A percentile compares a stretch with the other conserved stretches of the same genome.
phyloP scores from a whole-genome alignment of 2,113 vertebrate genomes.

The Calyptomena viridis region DNA sequence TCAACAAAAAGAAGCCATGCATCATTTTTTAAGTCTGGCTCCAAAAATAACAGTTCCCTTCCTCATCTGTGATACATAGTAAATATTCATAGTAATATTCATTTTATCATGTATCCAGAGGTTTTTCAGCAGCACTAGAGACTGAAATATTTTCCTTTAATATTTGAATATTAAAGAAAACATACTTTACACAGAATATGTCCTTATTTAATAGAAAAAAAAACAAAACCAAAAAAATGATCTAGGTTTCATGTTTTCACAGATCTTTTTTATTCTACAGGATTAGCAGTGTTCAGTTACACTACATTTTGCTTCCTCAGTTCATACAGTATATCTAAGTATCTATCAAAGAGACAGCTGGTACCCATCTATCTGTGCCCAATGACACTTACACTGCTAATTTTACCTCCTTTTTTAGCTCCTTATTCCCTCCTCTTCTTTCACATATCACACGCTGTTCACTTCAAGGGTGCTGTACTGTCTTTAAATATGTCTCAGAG shows the following conservation, averaged over 20 bases:
- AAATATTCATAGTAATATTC: not conserved
- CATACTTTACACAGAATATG: not conserved
- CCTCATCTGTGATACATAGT: not conserved
- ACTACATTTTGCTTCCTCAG: not conserved
- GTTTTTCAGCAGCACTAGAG: not conserved
- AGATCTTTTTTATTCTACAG: not conserved
- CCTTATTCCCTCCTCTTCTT: not conserved
- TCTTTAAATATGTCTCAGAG: not conserved
- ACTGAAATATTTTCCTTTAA: not conserved
- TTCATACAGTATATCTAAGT: not conserved
- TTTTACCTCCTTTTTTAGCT: conserved; percentile 19
- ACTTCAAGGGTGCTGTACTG: not conserved
- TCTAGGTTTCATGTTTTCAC: not conserved
- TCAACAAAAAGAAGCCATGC: not conserved
- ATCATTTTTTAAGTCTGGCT: not conserved
- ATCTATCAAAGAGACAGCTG: conserved; percentile 1
- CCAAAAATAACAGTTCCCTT: not conserved
- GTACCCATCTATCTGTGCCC: conserved; percentile 12
- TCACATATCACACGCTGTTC: conserved; percentile 6
- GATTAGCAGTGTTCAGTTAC: not conserved
- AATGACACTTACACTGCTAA: not conserved
- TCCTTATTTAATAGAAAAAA: not conserved
- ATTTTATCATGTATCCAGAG: not conserved
- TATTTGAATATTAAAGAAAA: not conserved
- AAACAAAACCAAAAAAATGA: not conserved